Percentiles rank a stretch among this genome's conserved stretches.
Evolutionary conservation across 2,888 invertebrate species (phyloP).

Genomic region (Clivina fossor): DNA sequence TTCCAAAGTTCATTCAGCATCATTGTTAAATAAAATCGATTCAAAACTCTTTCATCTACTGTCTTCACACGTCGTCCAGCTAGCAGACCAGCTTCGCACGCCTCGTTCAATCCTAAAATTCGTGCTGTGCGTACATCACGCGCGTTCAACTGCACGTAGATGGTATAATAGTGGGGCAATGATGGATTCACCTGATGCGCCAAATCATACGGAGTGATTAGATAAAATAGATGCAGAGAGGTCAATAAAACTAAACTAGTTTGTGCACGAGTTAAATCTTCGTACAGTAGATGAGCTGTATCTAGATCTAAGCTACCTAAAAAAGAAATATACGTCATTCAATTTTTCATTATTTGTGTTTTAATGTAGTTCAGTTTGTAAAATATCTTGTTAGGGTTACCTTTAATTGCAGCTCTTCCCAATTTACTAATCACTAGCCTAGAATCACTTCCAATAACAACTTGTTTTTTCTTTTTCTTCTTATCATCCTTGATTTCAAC

Average conservation of each 20-base stretch:
- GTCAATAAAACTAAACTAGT: slow-evolving; percentile 76
- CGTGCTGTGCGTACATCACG: slow-evolving; percentile 71
- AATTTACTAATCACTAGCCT: slow-evolving; percentile 64
- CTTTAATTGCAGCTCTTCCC: slow-evolving; percentile 83
- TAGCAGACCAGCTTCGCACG: slow-evolving; percentile 66
- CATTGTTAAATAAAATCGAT: slow-evolving; percentile 82
- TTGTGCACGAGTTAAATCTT: slow-evolving; percentile 73
- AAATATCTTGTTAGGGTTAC: slow-evolving; percentile 47
- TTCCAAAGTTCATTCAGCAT: slow-evolving; percentile 81
- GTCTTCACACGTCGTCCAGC: slow-evolving; percentile 68
- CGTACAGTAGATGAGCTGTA: slow-evolving; percentile 69
- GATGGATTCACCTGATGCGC: slow-evolving; percentile 59
- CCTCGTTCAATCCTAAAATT: slow-evolving; percentile 77
- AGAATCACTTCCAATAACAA: slow-evolving; percentile 46
- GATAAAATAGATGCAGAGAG: slow-evolving; percentile 82
- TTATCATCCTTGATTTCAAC: slow-evolving; percentile 27
- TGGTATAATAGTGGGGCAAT: slow-evolving; percentile 59
- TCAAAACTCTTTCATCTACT: slow-evolving; percentile 62
- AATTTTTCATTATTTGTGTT: no score
- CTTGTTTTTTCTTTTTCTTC: slow-evolving; percentile 21
- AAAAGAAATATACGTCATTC: slow-evolving; percentile 40
- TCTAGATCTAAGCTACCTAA: slow-evolving; percentile 78
- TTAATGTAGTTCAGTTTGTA: slow-evolving; percentile 17
- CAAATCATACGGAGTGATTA: slow-evolving; percentile 79
- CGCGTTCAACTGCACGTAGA: slow-evolving; percentile 64